Conservation (phyloP, 2,797 vertebrate genomes). For the Alauda arvensis region DNA sequence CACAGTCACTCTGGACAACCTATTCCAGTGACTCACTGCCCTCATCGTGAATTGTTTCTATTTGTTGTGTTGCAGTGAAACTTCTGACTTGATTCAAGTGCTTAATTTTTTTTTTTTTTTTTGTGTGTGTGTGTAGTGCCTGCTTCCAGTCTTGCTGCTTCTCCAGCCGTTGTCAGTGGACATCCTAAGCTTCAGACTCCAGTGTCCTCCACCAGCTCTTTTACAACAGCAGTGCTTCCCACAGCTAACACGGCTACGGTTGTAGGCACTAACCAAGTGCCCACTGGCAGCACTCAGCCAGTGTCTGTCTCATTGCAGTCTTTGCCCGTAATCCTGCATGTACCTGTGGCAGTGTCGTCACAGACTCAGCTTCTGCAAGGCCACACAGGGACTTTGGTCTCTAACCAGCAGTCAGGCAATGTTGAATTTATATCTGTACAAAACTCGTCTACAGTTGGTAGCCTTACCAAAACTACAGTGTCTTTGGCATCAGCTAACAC, state of each 20-base stretch:
- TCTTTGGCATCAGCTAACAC: constrained; percentile 70
- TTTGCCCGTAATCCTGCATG: constrained; percentile 78
- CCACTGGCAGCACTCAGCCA: constrained; percentile 79
- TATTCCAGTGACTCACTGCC: not conserved
- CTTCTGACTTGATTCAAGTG: not conserved
- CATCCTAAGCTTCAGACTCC: constrained; percentile 69
- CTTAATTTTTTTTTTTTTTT: not conserved
- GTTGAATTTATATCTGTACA: constrained; percentile 81
- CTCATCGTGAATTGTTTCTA: not conserved
- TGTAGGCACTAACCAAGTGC: constrained; percentile 78
- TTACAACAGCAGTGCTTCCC: constrained; percentile 74
- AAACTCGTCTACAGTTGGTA: constrained; percentile 72
- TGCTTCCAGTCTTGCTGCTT: constrained; percentile 61
- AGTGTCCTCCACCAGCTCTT: constrained; percentile 65
- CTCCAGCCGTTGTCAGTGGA: constrained; percentile 64
- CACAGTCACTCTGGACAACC: not conserved
- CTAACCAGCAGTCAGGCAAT: constrained; percentile 74
- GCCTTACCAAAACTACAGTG: constrained; percentile 74
- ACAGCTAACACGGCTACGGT: constrained; percentile 74
- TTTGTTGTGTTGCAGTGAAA: not conserved
- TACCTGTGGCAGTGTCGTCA: constrained; percentile 78
- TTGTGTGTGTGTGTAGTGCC: constrained; percentile 38
- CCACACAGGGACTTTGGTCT: constrained; percentile 76
- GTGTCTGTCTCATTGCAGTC: constrained; percentile 80
- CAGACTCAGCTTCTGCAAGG: constrained; percentile 79